These are phyloP conservation scores for Acanthaster planci DNA, from an alignment of 35 echinoderm and acorn worm species.

Conservation along the genomic window DNA sequence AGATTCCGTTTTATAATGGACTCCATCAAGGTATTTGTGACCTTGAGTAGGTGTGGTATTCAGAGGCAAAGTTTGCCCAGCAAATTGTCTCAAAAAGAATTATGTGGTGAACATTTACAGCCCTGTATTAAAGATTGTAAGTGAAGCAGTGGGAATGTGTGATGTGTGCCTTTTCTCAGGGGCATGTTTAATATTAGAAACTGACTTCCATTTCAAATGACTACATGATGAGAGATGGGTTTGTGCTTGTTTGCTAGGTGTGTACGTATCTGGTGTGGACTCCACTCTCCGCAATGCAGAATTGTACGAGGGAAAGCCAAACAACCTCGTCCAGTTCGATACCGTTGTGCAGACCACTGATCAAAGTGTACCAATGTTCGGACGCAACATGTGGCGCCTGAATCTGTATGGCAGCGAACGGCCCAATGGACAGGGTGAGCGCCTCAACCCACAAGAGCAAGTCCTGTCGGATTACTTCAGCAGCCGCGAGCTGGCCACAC, in stretches of 20 bases:
- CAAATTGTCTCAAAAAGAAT: no score
- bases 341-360: slow-evolving; percentile 46
- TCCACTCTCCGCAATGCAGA: background rate
- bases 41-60: no score
- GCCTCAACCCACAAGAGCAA: slow-evolving; percentile 46
- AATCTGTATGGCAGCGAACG: slow-evolving; percentile 59
- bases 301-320: slow-evolving; percentile 55
- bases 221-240: no score
- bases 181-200: no score
- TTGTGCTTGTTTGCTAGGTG: background rate
- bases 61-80: no score
- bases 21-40: no score
- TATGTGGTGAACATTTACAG: no score
- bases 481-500: slow-evolving; percentile 27
- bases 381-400: slow-evolving; percentile 60
- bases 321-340: slow-evolving; percentile 50
- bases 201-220: no score
- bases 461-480: slow-evolving; percentile 65
- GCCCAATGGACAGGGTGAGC: slow-evolving; percentile 55
- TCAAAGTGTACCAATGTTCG: slow-evolving; percentile 43
- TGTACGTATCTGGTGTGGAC: background rate
- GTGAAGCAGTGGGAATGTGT: no score
- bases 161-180: no score
- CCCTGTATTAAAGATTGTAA: no score
- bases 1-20: slow-evolving; percentile 13